These are phyloP conservation scores for Sinocyclocheilus anophthalmus DNA, from an alignment of 2,113 vertebrate species.

Conservation along the genomic window DNA sequence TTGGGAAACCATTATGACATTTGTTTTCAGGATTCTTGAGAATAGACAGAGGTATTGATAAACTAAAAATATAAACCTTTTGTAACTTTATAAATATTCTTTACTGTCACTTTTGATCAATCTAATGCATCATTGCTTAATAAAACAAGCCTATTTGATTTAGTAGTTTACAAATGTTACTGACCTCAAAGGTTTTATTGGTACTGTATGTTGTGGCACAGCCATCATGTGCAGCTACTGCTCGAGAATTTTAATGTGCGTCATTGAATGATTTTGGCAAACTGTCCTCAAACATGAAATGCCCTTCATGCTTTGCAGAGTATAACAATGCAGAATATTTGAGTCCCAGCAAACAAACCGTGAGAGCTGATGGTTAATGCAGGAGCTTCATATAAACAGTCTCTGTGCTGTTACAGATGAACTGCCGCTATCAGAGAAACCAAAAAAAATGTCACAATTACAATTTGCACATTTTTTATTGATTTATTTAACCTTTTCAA, in stretches of 20 bases:
- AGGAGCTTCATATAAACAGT: neutral
- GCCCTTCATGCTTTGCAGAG: neutral
- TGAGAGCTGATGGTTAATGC: neutral
- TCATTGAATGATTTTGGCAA: neutral
- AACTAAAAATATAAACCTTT: neutral
- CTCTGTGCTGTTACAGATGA: neutral
- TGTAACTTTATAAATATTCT: neutral
- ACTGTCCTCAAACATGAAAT: neutral
- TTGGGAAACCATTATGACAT: neutral
- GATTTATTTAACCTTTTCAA: constrained; percentile 49
- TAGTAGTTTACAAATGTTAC: neutral
- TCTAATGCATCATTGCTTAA: too few relatives aligned
- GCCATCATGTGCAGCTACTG: neutral
- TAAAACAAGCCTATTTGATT: too few relatives aligned
- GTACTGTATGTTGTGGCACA: neutral
- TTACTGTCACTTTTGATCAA: neutral
- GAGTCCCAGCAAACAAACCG: neutral
- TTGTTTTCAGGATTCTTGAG: neutral
- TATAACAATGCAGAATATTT: neutral
- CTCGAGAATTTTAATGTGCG: neutral
- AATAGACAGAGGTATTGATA: neutral
- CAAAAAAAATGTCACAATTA: constrained; percentile 23
- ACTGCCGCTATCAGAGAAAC: neutral
- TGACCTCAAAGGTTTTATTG: neutral
- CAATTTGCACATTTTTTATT: constrained; percentile 8